Conservation (phyloP, 2,888 invertebrate genomes). For the Hydrotaea cyrtoneurina region DNA sequence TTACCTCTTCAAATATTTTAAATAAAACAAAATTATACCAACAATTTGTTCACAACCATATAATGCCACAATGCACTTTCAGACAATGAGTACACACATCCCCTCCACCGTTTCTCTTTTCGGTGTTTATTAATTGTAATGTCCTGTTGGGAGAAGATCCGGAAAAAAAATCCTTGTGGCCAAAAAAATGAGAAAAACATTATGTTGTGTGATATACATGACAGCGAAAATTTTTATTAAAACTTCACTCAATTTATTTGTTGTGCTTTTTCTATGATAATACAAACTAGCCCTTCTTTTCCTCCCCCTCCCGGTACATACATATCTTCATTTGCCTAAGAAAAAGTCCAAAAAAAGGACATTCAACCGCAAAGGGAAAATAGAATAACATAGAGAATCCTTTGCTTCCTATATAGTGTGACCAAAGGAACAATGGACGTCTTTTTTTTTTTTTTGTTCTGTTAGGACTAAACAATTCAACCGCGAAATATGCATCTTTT, state of each 20-base stretch:
- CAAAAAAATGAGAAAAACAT: too few species aligned
- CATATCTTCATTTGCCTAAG: slow-evolving; percentile 56
- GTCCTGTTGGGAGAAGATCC: too few species aligned
- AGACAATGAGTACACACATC: not conserved
- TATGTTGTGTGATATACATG: slow-evolving; percentile 43
- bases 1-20: too few species aligned
- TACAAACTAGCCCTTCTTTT: slow-evolving; percentile 36
- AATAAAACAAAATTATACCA: too few species aligned
- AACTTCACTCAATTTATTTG: slow-evolving; percentile 71
- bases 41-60: too few species aligned
- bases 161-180: not conserved
- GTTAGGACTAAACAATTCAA: slow-evolving; percentile 51
- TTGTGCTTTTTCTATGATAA: slow-evolving; percentile 39
- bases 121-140: too few species aligned
- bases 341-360: not conserved
- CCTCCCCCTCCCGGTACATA: too few species aligned
- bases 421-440: slow-evolving; percentile 40
- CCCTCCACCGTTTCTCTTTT: too few species aligned
- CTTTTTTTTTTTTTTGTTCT: slow-evolving; percentile 2
- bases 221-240: slow-evolving; percentile 62
- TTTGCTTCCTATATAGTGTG: slow-evolving; percentile 62
- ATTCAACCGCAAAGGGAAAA: slow-evolving; percentile 40
- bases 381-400: slow-evolving; percentile 36
- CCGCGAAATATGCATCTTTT: slow-evolving; percentile 46
- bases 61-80: too few species aligned